Evolutionary conservation across 2,113 vertebrate species (phyloP).

Genomic region (Numenius arquata): DNA sequence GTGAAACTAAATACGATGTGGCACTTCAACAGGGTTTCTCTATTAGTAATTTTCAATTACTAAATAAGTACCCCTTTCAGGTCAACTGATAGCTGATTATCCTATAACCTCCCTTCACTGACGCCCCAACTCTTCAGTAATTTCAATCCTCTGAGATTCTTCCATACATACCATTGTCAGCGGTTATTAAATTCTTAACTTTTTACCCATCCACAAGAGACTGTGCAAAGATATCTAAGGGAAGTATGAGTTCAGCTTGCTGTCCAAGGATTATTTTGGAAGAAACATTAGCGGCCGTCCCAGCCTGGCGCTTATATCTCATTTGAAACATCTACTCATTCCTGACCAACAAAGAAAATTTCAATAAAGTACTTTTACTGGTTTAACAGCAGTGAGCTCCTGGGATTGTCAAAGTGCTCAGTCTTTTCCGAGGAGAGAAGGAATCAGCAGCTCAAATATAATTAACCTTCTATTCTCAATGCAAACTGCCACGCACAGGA

Average conservation of each 20-base stretch:
- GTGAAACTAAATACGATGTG: background rate
- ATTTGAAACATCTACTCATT: constrained; percentile 82
- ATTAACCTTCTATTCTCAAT: constrained; percentile 95
- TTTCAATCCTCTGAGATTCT: constrained; percentile 13
- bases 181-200: constrained; percentile 59
- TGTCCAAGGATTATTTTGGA: constrained; percentile 72
- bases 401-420: constrained; percentile 82
- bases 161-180: constrained; percentile 38
- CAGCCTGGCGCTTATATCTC: constrained; percentile 77
- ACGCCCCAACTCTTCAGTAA: background rate
- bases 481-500: constrained; percentile 83
- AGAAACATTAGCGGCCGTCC: constrained; percentile 70
- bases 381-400: constrained; percentile 80
- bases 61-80: constrained; percentile 15
- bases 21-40: background rate
- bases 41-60: constrained; percentile 16
- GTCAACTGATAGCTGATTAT: constrained; percentile 42
- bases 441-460: constrained; percentile 90
- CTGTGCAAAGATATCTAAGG: constrained; percentile 55
- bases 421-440: constrained; percentile 80
- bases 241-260: constrained; percentile 62
- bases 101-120: background rate
- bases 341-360: constrained; percentile 88
- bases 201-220: constrained; percentile 58
- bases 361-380: constrained; percentile 83